phyloP scores from a whole-genome alignment of 1,140 invertebrate species.

The Trypoxylus dichotomus region DNA sequence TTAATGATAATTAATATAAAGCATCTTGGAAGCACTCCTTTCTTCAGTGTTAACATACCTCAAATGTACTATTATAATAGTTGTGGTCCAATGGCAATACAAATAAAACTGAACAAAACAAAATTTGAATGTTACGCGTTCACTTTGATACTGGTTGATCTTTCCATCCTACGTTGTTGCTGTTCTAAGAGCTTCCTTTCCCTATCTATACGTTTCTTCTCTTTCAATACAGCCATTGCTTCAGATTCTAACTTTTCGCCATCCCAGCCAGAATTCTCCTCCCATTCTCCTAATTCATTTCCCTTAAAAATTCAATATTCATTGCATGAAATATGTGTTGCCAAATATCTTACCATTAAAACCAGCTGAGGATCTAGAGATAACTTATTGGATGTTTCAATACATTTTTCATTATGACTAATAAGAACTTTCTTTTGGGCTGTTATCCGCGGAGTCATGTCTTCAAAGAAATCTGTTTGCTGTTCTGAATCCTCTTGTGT shows the following conservation, averaged over 20 bases:
- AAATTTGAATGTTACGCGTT: not conserved
- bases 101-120: not conserved
- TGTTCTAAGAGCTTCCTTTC: constrained; percentile 55
- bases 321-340: not conserved
- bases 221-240: constrained; percentile 53
- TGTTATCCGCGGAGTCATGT: constrained; percentile 61
- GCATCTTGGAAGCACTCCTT: not conserved
- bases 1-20: not conserved
- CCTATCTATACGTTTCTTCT: constrained; percentile 55
- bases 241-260: constrained; percentile 55
- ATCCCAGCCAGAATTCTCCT: constrained; percentile 59
- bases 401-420: constrained; percentile 46
- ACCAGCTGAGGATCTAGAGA: constrained; percentile 49
- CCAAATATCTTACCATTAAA: constrained; percentile 46
- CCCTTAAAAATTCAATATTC: constrained; percentile 14
- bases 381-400: constrained; percentile 49
- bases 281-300: constrained; percentile 54
- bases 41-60: not conserved
- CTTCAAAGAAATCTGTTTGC: constrained; percentile 57
- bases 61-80: not conserved
- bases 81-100: not conserved
- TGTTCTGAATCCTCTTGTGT: constrained; percentile 49
- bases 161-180: constrained; percentile 56
- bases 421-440: constrained; percentile 57
- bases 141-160: constrained; percentile 46